A percentile compares a stretch with the other conserved stretches of the same genome.
phyloP scores from a whole-genome alignment of 1,140 invertebrate species.

The Agrypnia vestita region DNA sequence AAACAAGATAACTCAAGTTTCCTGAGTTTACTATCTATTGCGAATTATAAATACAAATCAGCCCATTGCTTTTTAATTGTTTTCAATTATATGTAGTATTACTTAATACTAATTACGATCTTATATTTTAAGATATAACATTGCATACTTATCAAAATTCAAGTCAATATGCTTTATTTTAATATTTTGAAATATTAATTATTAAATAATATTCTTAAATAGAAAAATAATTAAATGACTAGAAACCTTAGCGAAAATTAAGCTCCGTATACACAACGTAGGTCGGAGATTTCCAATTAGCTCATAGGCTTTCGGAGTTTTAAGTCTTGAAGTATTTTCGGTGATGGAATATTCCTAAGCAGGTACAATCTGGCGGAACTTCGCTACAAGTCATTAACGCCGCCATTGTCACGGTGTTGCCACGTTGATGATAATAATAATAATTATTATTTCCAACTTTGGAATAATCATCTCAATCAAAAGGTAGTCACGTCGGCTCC shows the following conservation, averaged over 20 bases:
- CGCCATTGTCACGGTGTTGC: conserved; percentile 50
- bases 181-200: too few species aligned
- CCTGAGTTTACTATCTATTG: too few species aligned
- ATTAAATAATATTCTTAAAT: too few species aligned
- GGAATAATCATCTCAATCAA: conserved; percentile 60
- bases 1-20: too few species aligned
- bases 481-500: conserved; percentile 57
- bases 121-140: too few species aligned
- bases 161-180: too few species aligned
- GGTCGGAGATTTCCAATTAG: conserved; percentile 41
- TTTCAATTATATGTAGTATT: too few species aligned
- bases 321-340: conserved; percentile 52
- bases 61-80: too few species aligned
- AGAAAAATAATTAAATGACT: too few species aligned
- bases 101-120: too few species aligned
- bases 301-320: conserved; percentile 43
- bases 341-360: conserved; percentile 56
- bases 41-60: too few species aligned
- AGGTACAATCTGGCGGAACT: conserved; percentile 48
- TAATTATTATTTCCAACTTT: conserved; percentile 58
- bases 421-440: conserved; percentile 41
- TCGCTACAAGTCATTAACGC: conserved; percentile 54
- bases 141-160: too few species aligned
- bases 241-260: conserved; percentile 1
- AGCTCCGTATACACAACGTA: conserved; percentile 1